phyloP scores from a whole-genome alignment of 2,888 invertebrate species.

The Coleophora flavipennella region DNA sequence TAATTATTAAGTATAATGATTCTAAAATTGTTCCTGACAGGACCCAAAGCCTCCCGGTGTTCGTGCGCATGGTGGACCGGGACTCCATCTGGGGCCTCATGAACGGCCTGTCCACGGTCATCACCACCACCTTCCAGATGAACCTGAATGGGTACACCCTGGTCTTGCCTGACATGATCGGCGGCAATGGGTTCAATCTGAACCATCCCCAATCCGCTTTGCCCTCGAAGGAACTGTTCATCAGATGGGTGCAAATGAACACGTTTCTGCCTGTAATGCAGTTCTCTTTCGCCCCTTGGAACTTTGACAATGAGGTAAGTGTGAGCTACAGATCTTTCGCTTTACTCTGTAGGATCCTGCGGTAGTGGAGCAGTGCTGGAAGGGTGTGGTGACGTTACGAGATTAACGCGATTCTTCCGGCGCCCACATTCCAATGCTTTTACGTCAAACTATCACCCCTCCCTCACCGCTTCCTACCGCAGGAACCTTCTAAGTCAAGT shows the following conservation, averaged over 20 bases:
- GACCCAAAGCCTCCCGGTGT: slow-evolving; percentile 79
- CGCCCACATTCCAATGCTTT: no score
- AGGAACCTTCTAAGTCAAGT: no score
- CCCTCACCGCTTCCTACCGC: no score
- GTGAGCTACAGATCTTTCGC: no score
- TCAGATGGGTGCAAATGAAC: slow-evolving; percentile 85
- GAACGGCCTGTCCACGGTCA: slow-evolving; percentile 80
- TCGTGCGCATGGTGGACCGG: slow-evolving; percentile 85
- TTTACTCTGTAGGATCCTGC: no score
- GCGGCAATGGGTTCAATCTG: slow-evolving; percentile 76
- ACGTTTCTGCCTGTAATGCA: slow-evolving; percentile 85
- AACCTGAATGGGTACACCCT: slow-evolving; percentile 78
- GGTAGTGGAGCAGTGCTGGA: no score
- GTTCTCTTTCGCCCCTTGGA: slow-evolving; percentile 87
- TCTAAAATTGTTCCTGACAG: slow-evolving; percentile 30
- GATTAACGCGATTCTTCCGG: no score
- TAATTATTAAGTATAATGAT: no score
- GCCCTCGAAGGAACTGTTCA: slow-evolving; percentile 76
- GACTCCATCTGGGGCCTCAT: slow-evolving; percentile 78
- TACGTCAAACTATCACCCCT: no score
- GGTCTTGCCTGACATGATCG: slow-evolving; percentile 87
- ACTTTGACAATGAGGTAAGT: slow-evolving; percentile 74
- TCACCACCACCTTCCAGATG: slow-evolving; percentile 80
- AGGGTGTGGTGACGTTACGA: no score
- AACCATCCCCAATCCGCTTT: slow-evolving; percentile 54